Evolutionary conservation across 1,140 invertebrate species (phyloP).

Genomic region (Parasteatoda tepidariorum): DNA sequence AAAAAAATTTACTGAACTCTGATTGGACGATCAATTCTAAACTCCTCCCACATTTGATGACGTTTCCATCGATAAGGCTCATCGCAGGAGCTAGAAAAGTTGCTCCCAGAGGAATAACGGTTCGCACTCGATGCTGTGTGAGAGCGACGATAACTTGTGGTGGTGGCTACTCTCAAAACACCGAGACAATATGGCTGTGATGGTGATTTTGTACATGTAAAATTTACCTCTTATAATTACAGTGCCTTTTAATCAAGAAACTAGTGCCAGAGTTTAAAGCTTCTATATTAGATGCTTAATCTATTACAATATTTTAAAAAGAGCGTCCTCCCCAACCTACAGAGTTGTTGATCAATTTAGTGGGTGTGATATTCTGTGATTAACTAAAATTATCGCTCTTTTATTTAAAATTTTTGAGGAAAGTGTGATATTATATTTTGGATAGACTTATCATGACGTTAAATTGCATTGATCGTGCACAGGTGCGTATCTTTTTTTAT

Average conservation of each 20-base stretch:
- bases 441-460: conserved; percentile 47
- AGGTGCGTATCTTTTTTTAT: conserved; percentile 13
- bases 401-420: background rate
- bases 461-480: conserved; percentile 42
- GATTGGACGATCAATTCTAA: background rate
- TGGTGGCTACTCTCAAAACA: conserved; percentile 6
- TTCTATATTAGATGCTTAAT: conserved; percentile 36
- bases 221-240: background rate
- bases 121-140: conserved; percentile 43
- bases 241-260: conserved; percentile 3
- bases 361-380: conserved; percentile 56
- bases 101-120: conserved; percentile 50
- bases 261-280: background rate
- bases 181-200: background rate
- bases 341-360: conserved; percentile 60
- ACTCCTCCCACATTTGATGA: conserved; percentile 20
- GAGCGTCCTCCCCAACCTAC: conserved; percentile 26
- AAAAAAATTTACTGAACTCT: background rate
- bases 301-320: background rate
- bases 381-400: background rate
- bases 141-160: conserved; percentile 16
- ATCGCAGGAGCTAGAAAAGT: conserved; percentile 57
- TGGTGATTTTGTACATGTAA: conserved; percentile 1
- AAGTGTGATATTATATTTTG: conserved; percentile 24
- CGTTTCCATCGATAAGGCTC: conserved; percentile 38